phyloP scores from a whole-genome alignment of 2,113 vertebrate genomes.

The Paradisaea rubra region DNA sequence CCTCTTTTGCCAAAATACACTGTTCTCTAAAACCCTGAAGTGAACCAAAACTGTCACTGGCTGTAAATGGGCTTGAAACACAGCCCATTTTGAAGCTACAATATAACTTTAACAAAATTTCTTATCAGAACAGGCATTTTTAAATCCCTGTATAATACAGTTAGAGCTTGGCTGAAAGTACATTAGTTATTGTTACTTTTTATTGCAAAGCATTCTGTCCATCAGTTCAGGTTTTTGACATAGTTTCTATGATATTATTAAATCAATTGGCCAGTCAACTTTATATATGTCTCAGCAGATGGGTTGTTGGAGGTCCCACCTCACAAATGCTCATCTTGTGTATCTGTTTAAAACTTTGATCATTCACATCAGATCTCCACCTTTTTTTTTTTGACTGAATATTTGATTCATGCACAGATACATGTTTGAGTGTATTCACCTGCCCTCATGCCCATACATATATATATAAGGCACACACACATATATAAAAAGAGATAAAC shows the following conservation, averaged over 20 bases:
- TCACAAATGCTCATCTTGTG: background rate
- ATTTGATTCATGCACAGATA: background rate
- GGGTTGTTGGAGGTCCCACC: background rate
- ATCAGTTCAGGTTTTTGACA: slow-evolving; percentile 1
- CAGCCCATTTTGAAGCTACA: background rate
- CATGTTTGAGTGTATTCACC: background rate
- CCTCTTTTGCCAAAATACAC: background rate
- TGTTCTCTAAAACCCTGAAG: background rate
- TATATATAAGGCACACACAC: too few relatives aligned
- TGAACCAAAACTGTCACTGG: background rate
- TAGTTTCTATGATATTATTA: background rate
- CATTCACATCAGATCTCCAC: background rate
- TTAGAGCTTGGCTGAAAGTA: background rate
- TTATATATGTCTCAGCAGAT: slow-evolving; percentile 8
- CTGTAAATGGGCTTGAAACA: background rate
- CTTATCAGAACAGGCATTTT: background rate
- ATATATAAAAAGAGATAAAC: fast-evolving
- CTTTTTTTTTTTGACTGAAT: background rate
- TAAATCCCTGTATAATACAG: background rate
- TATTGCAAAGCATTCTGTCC: background rate
- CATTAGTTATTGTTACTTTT: background rate
- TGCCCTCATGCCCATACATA: fast-evolving
- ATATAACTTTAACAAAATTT: background rate
- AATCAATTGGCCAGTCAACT: background rate
- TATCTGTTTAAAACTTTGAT: background rate